These are phyloP conservation scores for Ennomos erosarius DNA, from an alignment of 2,888 invertebrate species.

Conservation along the genomic window DNA sequence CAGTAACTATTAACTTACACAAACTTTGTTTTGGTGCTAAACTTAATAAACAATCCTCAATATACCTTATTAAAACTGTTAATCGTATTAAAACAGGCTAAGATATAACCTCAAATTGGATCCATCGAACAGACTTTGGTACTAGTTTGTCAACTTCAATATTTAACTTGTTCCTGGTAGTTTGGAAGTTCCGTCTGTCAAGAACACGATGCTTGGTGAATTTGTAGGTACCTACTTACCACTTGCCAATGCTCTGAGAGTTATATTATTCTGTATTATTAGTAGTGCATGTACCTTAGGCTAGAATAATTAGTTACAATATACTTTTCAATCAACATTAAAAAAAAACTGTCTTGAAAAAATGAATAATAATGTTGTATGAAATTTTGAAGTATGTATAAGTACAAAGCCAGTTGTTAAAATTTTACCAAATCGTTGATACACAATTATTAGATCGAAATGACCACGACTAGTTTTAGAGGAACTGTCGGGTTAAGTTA, in stretches of 20 bases:
- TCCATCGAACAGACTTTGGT: constrained; percentile 55
- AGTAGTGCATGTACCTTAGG: constrained; percentile 24
- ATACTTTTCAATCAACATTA: too few relatives aligned
- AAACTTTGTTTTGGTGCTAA: not conserved
- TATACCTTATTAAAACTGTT: constrained; percentile 41
- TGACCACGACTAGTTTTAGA: too few relatives aligned
- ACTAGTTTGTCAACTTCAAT: constrained; percentile 73
- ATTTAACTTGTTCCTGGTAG: constrained; percentile 71
- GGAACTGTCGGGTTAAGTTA: too few relatives aligned
- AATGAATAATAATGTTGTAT: too few relatives aligned
- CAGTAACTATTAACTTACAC: too few relatives aligned
- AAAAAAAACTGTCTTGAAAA: too few relatives aligned
- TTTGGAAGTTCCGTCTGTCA: constrained; percentile 62
- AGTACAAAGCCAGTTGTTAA: too few relatives aligned
- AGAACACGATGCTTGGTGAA: constrained; percentile 61
- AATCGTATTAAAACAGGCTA: constrained; percentile 54
- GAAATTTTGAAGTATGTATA: too few relatives aligned
- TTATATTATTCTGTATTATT: constrained; percentile 43
- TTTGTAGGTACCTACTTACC: constrained; percentile 36
- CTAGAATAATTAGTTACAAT: too few relatives aligned
- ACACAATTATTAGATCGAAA: too few relatives aligned
- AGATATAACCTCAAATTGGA: constrained; percentile 55
- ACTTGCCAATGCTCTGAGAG: constrained; percentile 48
- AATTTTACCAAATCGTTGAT: too few relatives aligned
- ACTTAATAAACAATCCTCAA: not conserved